Percentiles rank a stretch among this genome's conserved stretches.
These are phyloP conservation scores for Scrobipalpa costella DNA, from an alignment of 2,888 invertebrate genomes.

Conservation along the genomic window DNA sequence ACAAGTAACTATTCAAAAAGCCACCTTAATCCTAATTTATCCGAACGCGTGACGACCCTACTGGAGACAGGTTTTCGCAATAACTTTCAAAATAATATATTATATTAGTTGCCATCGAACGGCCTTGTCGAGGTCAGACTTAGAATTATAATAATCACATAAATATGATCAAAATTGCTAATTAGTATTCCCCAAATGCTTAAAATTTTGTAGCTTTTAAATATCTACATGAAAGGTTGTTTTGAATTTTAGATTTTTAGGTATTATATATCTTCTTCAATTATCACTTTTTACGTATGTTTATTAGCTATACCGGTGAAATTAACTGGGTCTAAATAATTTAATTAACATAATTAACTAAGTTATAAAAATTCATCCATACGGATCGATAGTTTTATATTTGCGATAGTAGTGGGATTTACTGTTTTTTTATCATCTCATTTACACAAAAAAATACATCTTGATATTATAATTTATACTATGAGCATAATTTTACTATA, in stretches of 20 bases:
- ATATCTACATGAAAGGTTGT: not conserved
- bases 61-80: not conserved
- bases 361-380: slow-evolving; percentile 1
- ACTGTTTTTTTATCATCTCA: no score
- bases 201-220: no score
- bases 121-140: slow-evolving; percentile 1
- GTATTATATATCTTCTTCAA: not conserved
- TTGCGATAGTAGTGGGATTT: no score
- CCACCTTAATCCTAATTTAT: no score
- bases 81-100: not conserved
- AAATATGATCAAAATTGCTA: not conserved
- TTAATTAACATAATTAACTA: slow-evolving; percentile 13
- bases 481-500: no score
- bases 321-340: slow-evolving; percentile 3
- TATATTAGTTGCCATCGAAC: not conserved
- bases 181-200: not conserved
- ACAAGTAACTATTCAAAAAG: no score
- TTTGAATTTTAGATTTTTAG: not conserved
- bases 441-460: no score
- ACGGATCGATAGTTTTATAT: not conserved
- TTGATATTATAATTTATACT: no score
- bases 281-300: not conserved
- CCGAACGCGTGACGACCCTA: no score
- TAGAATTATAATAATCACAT: slow-evolving; percentile 5
- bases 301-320: not conserved